These are phyloP conservation scores for Scaptomyza flava DNA, from an alignment of 2,888 invertebrate genomes.

Conservation along the genomic window DNA sequence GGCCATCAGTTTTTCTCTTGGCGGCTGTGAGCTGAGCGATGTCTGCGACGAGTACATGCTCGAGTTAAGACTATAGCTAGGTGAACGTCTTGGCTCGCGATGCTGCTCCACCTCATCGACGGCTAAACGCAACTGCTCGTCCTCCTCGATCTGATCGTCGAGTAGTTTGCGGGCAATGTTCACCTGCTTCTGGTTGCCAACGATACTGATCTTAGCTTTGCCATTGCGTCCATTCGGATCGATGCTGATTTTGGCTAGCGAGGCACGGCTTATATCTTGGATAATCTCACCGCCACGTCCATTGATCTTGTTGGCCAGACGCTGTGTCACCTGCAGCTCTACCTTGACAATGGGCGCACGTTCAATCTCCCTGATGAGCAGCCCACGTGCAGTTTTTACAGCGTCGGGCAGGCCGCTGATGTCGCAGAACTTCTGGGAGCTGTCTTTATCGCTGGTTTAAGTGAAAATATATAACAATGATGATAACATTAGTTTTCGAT, in stretches of 20 bases:
- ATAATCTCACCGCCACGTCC: conserved; percentile 90
- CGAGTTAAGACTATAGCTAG: conserved; percentile 78
- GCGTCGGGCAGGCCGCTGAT: conserved; percentile 89
- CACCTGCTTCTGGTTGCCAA: conserved; percentile 88
- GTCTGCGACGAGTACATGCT: conserved; percentile 84
- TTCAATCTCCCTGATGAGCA: conserved; percentile 88
- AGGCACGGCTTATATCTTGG: conserved; percentile 88
- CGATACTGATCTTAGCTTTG: conserved; percentile 84
- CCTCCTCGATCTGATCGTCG: conserved; percentile 88
- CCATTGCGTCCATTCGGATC: conserved; percentile 84
- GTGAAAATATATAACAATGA: not conserved
- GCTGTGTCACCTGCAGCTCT: conserved; percentile 88
- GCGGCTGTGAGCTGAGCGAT: conserved; percentile 80
- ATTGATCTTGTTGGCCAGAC: conserved; percentile 89
- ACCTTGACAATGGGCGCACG: conserved; percentile 89
- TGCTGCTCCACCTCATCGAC: conserved; percentile 83
- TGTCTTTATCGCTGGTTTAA: conserved; percentile 86
- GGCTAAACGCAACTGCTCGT: conserved; percentile 85
- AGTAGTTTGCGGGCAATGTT: conserved; percentile 89
- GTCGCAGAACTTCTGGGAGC: conserved; percentile 87
- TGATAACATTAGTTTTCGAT: no score
- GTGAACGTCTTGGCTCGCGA: conserved; percentile 85
- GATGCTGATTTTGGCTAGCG: conserved; percentile 90
- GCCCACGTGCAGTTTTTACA: conserved; percentile 89
- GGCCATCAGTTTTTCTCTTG: conserved; percentile 82